A percentile compares a stretch with the other conserved stretches of the same genome.
phyloP scores from a whole-genome alignment of 2,797 vertebrate genomes.

The Microctenopoma steveboyesi region DNA sequence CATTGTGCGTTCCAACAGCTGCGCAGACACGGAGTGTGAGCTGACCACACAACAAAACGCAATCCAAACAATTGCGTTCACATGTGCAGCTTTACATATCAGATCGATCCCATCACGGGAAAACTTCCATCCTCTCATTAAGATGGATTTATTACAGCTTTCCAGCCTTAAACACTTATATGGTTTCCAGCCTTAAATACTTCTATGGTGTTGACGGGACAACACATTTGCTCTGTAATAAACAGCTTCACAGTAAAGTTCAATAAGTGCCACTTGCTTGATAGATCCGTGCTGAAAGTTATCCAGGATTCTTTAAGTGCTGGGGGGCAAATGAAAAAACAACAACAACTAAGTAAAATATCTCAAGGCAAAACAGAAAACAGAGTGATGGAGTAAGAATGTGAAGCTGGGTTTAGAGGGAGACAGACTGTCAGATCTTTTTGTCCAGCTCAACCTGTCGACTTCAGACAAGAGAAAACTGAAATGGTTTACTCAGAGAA shows the following conservation, averaged over 20 bases:
- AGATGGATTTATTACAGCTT: constrained; percentile 40
- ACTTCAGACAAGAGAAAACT: constrained; percentile 73
- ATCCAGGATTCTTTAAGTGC: constrained; percentile 64
- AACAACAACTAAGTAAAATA: constrained; percentile 49
- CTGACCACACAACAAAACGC: constrained; percentile 17
- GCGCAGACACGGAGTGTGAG: constrained; percentile 29
- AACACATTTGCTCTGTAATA: constrained; percentile 48
- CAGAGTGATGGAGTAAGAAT: constrained; percentile 64
- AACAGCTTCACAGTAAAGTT: constrained; percentile 47
- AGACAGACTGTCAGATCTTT: constrained; percentile 71
- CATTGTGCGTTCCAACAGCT: constrained; percentile 66
- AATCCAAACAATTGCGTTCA: constrained; percentile 21
- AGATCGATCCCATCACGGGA: constrained; percentile 22
- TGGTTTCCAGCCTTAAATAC: constrained; percentile 29
- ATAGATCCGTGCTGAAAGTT: constrained; percentile 66
- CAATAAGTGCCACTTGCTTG: constrained; percentile 48
- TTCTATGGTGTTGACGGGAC: constrained; percentile 24
- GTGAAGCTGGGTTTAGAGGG: constrained; percentile 47
- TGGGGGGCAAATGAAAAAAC: constrained; percentile 18
- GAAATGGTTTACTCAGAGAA: constrained; percentile 73
- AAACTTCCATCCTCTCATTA: constrained; percentile 3
- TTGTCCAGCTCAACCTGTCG: constrained; percentile 72
- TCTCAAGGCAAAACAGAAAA: constrained; percentile 68
- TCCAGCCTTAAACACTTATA: constrained; percentile 19
- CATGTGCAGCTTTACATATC: constrained; percentile 38